Evolutionary conservation across 2,888 invertebrate species (phyloP).

Genomic region (Ochlodes sylvanus): DNA sequence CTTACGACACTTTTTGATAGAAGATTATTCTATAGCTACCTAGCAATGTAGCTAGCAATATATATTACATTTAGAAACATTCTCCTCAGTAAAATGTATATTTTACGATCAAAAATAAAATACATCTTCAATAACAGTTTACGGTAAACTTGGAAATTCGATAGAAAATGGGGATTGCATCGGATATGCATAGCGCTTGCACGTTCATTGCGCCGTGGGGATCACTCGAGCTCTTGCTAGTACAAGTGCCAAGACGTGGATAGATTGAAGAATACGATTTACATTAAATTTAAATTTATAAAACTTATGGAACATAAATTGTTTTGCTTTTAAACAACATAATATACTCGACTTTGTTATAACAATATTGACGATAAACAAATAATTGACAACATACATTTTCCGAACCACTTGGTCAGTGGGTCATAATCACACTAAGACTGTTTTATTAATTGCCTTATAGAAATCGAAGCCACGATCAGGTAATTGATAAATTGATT

Average conservation of each 20-base stretch:
- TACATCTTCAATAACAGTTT: constrained; percentile 38
- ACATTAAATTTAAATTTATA: constrained; percentile 11
- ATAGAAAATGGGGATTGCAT: constrained; percentile 51
- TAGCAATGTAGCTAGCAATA: constrained; percentile 41
- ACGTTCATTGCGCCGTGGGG: constrained; percentile 51
- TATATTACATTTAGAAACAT: not conserved
- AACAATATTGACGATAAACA: too few relatives aligned
- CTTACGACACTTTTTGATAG: too few relatives aligned
- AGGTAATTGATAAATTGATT: too few relatives aligned
- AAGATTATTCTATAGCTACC: too few relatives aligned
- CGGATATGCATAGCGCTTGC: constrained; percentile 57
- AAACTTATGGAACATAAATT: not conserved
- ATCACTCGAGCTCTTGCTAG: constrained; percentile 17
- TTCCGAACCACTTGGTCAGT: too few relatives aligned
- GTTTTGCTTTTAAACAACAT: too few relatives aligned
- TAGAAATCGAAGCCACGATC: too few relatives aligned
- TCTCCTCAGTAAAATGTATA: not conserved
- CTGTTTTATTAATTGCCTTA: too few relatives aligned
- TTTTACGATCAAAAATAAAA: constrained; percentile 19
- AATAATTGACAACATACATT: too few relatives aligned
- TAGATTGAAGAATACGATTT: constrained; percentile 6
- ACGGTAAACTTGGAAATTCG: constrained; percentile 45
- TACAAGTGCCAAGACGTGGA: constrained; percentile 9
- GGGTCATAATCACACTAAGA: too few relatives aligned
- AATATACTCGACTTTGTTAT: too few relatives aligned